Conservation (phyloP, 1,140 invertebrate genomes). For the Coelopa frigida region DNA sequence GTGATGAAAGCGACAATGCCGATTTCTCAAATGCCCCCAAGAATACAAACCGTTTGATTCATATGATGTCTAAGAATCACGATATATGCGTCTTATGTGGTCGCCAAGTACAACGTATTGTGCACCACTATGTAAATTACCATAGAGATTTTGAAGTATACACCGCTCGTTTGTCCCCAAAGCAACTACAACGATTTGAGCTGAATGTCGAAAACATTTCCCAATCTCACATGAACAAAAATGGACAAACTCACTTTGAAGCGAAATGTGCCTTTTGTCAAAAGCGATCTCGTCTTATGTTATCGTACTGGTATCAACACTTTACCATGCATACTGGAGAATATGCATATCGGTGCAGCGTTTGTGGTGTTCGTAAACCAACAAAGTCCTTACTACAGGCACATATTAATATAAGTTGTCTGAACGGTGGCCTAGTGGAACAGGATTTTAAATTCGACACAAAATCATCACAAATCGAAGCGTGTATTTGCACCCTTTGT, state of each 20-base stretch:
- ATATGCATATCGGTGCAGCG: conserved; percentile 14
- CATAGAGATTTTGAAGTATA: conserved; percentile 11
- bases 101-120: conserved; percentile 2
- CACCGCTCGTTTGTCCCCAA: conserved; percentile 4
- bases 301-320: conserved; percentile 16
- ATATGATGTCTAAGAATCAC: neutral
- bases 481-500: conserved; percentile 11
- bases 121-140: conserved; percentile 15
- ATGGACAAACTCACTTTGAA: conserved; percentile 9
- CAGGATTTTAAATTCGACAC: conserved; percentile 8
- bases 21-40: neutral
- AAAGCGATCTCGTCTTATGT: conserved; percentile 8
- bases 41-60: conserved; percentile 3
- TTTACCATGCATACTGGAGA: conserved; percentile 16
- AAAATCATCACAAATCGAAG: conserved; percentile 7
- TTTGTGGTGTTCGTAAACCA: conserved; percentile 10
- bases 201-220: neutral
- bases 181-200: neutral
- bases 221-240: conserved; percentile 1
- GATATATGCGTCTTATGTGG: conserved; percentile 12
- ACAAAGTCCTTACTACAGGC: conserved; percentile 3
- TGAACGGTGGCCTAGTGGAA: neutral
- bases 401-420: conserved; percentile 10
- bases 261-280: conserved; percentile 16
- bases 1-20: neutral